A percentile compares a stretch with the other conserved stretches of the same genome.
Evolutionary conservation across 2,797 vertebrate genomes (phyloP).

Genomic region (Psittacula derbiana): DNA sequence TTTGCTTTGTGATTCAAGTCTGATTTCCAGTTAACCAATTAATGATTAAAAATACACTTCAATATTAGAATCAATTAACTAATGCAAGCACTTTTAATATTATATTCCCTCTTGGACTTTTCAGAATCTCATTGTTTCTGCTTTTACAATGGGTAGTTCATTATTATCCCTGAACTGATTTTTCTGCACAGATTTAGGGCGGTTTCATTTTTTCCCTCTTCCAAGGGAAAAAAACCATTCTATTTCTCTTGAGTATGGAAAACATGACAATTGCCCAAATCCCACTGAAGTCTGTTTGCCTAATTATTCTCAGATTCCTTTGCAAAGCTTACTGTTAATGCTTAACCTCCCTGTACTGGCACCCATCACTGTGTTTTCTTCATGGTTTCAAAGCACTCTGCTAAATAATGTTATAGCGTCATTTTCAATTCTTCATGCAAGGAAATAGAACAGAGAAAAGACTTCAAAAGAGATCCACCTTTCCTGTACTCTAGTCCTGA

Average conservation of each 20-base stretch:
- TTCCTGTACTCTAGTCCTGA: background rate
- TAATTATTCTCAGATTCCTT: background rate
- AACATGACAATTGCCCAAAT: background rate
- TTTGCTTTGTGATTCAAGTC: background rate
- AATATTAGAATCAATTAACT: background rate
- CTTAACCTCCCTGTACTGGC: background rate
- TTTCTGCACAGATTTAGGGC: background rate
- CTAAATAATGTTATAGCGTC: background rate
- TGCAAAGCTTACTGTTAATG: background rate
- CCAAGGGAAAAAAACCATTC: background rate
- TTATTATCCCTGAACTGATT: background rate
- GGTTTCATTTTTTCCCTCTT: background rate
- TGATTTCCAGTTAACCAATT: background rate
- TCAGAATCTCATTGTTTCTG: background rate
- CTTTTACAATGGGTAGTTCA: background rate
- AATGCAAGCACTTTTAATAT: background rate
- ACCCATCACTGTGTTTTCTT: background rate
- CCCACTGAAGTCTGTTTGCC: background rate
- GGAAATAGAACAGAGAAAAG: background rate
- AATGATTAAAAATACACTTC: background rate
- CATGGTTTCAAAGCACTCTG: background rate
- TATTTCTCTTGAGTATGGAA: background rate
- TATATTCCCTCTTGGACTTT: background rate
- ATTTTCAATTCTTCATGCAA: background rate
- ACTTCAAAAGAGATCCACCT: background rate